Evolutionary conservation across 1,140 invertebrate species (phyloP).

Genomic region (Lasaia peninsularis): DNA sequence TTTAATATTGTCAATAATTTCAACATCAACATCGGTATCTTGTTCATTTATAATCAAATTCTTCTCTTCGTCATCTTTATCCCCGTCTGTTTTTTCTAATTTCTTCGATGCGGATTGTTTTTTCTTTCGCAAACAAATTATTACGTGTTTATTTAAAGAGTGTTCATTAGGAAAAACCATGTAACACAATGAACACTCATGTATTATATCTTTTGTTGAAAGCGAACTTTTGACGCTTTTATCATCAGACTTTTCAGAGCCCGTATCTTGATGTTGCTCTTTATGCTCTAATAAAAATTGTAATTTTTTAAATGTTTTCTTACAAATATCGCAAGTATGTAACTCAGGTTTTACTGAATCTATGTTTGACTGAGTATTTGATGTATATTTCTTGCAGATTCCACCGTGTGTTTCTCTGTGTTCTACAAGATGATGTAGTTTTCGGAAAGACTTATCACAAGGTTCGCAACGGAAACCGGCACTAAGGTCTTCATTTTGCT

Average conservation of each 20-base stretch:
- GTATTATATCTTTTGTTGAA: constrained; percentile 73
- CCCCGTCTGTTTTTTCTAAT: constrained; percentile 19
- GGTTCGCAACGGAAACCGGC: constrained; percentile 74
- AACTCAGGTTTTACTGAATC: constrained; percentile 32
- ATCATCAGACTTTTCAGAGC: constrained; percentile 64
- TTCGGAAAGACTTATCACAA: constrained; percentile 75
- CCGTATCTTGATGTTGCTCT: constrained; percentile 68
- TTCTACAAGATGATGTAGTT: constrained; percentile 72
- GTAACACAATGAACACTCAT: constrained; percentile 73
- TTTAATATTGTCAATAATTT: constrained; percentile 18
- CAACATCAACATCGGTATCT: not conserved
- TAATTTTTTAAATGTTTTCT: constrained; percentile 70
- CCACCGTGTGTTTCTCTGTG: constrained; percentile 70
- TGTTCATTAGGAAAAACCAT: constrained; percentile 77
- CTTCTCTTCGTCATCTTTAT: constrained; percentile 23
- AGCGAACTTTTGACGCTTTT: constrained; percentile 63
- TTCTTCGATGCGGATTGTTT: constrained; percentile 49
- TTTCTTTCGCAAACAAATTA: constrained; percentile 67
- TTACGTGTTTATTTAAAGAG: constrained; percentile 67
- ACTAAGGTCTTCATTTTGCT: constrained; percentile 51
- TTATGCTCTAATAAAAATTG: constrained; percentile 71
- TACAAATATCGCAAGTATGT: constrained; percentile 67
- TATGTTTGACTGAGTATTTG: constrained; percentile 18
- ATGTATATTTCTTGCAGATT: constrained; percentile 51
- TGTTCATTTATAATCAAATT: constrained; percentile 12